phyloP scores from a whole-genome alignment of 2,797 vertebrate species.

The Agapornis canus region DNA sequence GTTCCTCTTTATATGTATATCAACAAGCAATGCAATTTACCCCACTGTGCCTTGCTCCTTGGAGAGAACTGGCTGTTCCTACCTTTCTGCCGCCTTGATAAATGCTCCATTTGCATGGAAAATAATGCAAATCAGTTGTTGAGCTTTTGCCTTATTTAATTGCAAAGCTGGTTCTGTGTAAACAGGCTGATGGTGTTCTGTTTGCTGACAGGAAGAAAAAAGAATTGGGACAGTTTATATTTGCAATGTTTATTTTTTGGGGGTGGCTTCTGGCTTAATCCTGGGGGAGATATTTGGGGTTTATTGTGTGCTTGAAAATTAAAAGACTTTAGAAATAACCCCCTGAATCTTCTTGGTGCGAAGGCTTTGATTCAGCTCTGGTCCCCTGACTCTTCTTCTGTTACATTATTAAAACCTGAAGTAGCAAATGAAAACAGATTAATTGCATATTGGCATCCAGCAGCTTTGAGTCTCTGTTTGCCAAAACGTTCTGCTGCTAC shows the following conservation, averaged over 20 bases:
- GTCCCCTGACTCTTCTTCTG: not conserved
- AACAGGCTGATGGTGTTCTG: slow-evolving; percentile 18
- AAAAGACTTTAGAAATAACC: not conserved
- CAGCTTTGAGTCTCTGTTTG: not conserved
- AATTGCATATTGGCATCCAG: not conserved
- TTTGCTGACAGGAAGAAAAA: not conserved
- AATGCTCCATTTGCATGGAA: not conserved
- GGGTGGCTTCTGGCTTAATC: slow-evolving; percentile 15
- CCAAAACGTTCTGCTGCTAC: not conserved
- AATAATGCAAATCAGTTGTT: not conserved
- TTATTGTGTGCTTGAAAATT: not conserved
- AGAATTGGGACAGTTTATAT: slow-evolving; percentile 2
- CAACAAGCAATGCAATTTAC: not conserved
- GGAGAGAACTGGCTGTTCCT: not conserved
- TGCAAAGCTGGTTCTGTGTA: not conserved
- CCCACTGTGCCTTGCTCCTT: fast-evolving
- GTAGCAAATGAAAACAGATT: not conserved
- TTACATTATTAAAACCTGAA: not conserved
- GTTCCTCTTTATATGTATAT: not conserved
- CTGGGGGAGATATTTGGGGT: slow-evolving; percentile 18
- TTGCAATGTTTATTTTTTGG: not conserved
- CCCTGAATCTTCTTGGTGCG: not conserved
- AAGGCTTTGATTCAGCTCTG: not conserved
- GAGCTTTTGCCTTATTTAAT: not conserved
- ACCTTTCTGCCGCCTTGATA: not conserved